Evolutionary conservation across 2,888 invertebrate species (phyloP).

Genomic region (Incurvaria masculella): DNA sequence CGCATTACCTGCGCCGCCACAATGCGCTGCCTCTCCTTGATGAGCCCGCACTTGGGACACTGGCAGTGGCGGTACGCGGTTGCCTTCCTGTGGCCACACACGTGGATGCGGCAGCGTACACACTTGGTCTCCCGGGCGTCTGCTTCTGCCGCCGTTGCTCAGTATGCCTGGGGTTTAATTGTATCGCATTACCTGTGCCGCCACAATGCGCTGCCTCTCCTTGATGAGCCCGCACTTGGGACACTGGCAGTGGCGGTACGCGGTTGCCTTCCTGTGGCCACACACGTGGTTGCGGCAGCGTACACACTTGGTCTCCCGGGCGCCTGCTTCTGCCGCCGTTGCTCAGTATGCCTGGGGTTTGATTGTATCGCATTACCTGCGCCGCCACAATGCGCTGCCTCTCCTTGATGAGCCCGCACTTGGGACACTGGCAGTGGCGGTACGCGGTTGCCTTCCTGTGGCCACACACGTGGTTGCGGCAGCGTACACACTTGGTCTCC

Average conservation of each 20-base stretch:
- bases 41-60: slow-evolving; percentile 92
- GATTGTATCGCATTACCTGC: slow-evolving; percentile 60
- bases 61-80: slow-evolving; percentile 90
- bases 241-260: slow-evolving; percentile 78
- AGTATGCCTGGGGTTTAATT: background rate
- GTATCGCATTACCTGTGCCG: slow-evolving; percentile 67
- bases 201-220: slow-evolving; percentile 85
- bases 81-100: slow-evolving; percentile 94
- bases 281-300: slow-evolving; percentile 81
- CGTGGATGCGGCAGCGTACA: slow-evolving; percentile 91
- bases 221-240: slow-evolving; percentile 84
- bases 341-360: too few species aligned
- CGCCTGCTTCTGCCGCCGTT: too few species aligned
- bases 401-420: slow-evolving; percentile 93
- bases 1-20: slow-evolving; percentile 91
- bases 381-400: slow-evolving; percentile 96
- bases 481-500: slow-evolving; percentile 91
- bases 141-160: slow-evolving; percentile 74
- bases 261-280: slow-evolving; percentile 83
- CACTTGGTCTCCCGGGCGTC: slow-evolving; percentile 94
- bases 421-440: slow-evolving; percentile 88
- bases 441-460: slow-evolving; percentile 94
- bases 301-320: slow-evolving; percentile 78
- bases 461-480: slow-evolving; percentile 93
- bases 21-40: slow-evolving; percentile 91